Percentiles rank a stretch among this genome's conserved stretches.
Evolutionary conservation across 2,797 vertebrate species (phyloP).

Genomic region (Brachyalestes nurse): DNA sequence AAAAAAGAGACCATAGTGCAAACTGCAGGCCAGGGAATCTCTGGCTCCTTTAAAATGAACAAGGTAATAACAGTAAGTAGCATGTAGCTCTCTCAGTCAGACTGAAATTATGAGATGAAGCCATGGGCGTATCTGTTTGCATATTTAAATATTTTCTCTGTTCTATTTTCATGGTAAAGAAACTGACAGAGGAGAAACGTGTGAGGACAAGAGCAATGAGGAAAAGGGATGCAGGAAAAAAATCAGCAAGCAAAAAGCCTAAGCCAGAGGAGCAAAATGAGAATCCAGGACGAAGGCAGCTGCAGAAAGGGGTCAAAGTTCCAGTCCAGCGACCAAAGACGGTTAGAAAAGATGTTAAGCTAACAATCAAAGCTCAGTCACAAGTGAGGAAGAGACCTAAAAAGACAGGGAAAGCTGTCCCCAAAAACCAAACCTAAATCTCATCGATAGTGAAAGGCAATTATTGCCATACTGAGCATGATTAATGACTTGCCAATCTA

Average conservation of each 20-base stretch:
- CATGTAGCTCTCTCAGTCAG: not conserved
- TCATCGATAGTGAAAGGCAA: not conserved
- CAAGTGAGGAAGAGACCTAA: slow-evolving; percentile 20
- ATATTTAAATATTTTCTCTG: not conserved
- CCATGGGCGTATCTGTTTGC: not conserved
- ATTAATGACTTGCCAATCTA: too few species aligned
- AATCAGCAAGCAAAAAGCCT: not conserved
- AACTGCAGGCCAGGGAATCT: slow-evolving; percentile 9
- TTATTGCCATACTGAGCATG: too few species aligned
- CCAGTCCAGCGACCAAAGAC: slow-evolving; percentile 9
- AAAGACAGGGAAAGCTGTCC: not conserved
- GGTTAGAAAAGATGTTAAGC: not conserved
- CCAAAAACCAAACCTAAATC: not conserved
- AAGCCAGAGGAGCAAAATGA: not conserved
- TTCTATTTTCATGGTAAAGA: slow-evolving; percentile 19
- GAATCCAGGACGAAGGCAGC: slow-evolving; percentile 5
- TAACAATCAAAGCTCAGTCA: slow-evolving; percentile 11
- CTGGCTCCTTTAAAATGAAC: slow-evolving; percentile 35
- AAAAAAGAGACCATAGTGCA: slow-evolving; percentile 34
- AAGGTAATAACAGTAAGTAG: slow-evolving; percentile 2
- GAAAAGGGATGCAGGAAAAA: not conserved
- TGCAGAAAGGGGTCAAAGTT: not conserved
- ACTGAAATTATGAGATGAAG: not conserved
- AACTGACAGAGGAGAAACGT: slow-evolving; percentile 14
- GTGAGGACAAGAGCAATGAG: slow-evolving; percentile 8